Base-by-base conservation (phyloP, 2,797 vertebrate species). In the Nyctalus aviator region DNA sequence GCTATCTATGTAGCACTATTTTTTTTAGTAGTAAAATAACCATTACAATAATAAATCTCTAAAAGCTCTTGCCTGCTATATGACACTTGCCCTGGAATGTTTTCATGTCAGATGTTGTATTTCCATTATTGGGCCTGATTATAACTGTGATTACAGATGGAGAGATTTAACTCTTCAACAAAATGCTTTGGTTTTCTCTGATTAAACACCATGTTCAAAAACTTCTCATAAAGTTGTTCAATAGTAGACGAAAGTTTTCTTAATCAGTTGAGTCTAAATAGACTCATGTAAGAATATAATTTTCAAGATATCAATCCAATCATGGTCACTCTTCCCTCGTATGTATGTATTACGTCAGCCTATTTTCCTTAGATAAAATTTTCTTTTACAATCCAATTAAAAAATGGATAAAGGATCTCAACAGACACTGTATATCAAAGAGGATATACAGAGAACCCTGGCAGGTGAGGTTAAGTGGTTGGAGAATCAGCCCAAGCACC, bases 251-350 rank as follows among this genome's bases (percentile, higher is more conserved):
- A 81, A 62, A 35, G 14, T 92, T 78, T 88, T 84, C 46, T 71
- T 64, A 88, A 13, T 17, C 73, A 84, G 25, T 21, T 88, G 78
- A 92, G 53, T 90, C 90, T 76, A 93, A 93, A 81, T 15, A 88
- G 57, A 50, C 55, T 77, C 41, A 68, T 35, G 8, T 48, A 91
- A 85, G 59, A 82, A 84, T 44, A 76, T 10, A 55, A 88, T 59
- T 84, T 84, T 73, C 17, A 87, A 84, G 37, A 8, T 57, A 81
- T 37, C 25, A 27, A 75, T 59, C 75, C 30, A 87, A 44, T 73
- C 57, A 59, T 46, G 27, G 50, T 57, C 53, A 88, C 21, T 68
- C 50, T 78, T 15, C 48, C 32, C 41, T 82, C 75, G 3, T 44
- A 21, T 50, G 41, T 44, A 72, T 88, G 32, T 27, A 50, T 3